phyloP scores from a whole-genome alignment of 1,140 invertebrate species.

The Drosophila truncata region DNA sequence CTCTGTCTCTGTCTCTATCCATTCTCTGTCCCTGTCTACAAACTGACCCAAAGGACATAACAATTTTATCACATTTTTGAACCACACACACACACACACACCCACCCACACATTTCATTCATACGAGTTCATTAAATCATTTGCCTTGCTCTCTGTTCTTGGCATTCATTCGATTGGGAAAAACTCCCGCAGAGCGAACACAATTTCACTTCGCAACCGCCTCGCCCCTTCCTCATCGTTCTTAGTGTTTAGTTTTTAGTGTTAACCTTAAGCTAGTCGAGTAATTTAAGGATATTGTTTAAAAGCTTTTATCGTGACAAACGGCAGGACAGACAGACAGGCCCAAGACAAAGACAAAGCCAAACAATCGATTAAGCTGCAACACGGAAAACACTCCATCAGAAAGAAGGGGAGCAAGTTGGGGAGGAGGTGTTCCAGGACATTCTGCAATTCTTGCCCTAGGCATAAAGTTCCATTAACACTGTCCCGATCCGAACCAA shows the following conservation, averaged over 20 bases:
- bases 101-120: constrained; percentile 10
- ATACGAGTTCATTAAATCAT: constrained; percentile 42
- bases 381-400: constrained; percentile 63
- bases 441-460: constrained; percentile 50
- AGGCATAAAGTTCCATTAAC: constrained; percentile 75
- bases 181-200: constrained; percentile 41
- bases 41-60: constrained; percentile 16
- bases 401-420: constrained; percentile 11
- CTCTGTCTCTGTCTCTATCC: neutral
- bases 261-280: constrained; percentile 30
- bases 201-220: neutral
- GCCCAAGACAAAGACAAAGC: constrained; percentile 36
- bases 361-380: constrained; percentile 70
- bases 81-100: constrained; percentile 13
- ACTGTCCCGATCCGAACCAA: constrained; percentile 26
- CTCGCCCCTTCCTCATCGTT: neutral
- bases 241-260: constrained; percentile 24
- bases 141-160: constrained; percentile 31
- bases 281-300: constrained; percentile 50
- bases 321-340: constrained; percentile 8
- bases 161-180: constrained; percentile 43
- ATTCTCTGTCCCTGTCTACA: constrained; percentile 6
- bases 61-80: constrained; percentile 17
- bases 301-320: constrained; percentile 45
- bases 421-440: neutral